A percentile compares a stretch with the other conserved stretches of the same genome.
These are phyloP conservation scores for Luperina testacea DNA, from an alignment of 2,888 invertebrate species.

Conservation along the genomic window DNA sequence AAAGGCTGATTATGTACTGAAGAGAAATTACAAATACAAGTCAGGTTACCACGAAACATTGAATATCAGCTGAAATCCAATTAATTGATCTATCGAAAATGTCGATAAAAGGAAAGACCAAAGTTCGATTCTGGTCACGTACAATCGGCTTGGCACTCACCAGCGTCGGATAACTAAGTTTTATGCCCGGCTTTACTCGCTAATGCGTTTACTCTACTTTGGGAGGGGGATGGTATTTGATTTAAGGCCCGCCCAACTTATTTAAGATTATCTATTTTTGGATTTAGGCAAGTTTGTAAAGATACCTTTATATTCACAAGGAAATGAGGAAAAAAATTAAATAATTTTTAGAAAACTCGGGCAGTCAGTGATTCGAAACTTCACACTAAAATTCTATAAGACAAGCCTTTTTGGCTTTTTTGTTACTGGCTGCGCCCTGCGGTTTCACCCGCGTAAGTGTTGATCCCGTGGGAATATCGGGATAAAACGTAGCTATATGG, in stretches of 20 bases:
- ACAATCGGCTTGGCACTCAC: conserved; percentile 61
- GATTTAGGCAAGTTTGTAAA: conserved; percentile 11
- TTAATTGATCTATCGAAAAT: conserved; percentile 50
- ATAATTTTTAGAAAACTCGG: not conserved
- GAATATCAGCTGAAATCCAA: conserved; percentile 36
- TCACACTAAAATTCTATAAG: not conserved
- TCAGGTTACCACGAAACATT: conserved; percentile 23
- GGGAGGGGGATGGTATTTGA: conserved; percentile 57
- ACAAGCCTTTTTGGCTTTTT: not conserved
- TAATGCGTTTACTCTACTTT: conserved; percentile 68
- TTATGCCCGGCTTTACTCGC: conserved; percentile 66
- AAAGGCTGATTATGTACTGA: not conserved
- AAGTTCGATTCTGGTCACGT: conserved; percentile 67
- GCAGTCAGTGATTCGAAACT: not conserved
- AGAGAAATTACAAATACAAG: conserved; percentile 28
- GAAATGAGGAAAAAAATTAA: not conserved
- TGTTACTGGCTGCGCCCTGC: no score
- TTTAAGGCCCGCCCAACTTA: conserved; percentile 57
- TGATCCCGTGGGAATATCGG: no score
- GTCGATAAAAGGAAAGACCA: conserved; percentile 14
- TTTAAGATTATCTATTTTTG: conserved; percentile 51
- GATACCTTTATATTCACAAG: not conserved
- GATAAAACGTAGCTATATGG: no score
- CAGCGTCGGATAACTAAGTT: conserved; percentile 68
- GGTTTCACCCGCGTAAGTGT: no score